phyloP scores from a whole-genome alignment of 2,113 vertebrate species.

The Orientallactaga bullata region DNA sequence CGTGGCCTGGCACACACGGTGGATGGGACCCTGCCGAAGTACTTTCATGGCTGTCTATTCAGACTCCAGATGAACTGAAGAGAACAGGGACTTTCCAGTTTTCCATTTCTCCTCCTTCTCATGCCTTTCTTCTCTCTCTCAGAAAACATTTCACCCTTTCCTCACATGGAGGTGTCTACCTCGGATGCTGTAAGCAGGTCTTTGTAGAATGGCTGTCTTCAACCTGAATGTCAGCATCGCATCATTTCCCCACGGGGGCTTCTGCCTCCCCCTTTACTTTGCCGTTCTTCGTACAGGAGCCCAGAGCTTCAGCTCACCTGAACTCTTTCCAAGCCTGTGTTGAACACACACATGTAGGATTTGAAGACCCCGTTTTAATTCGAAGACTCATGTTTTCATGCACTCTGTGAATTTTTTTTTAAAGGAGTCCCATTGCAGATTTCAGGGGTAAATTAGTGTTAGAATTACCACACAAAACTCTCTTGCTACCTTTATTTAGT shows the following conservation, averaged over 20 bases:
- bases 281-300: neutral
- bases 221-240: neutral
- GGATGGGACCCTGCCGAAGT: conserved; percentile 1
- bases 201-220: conserved; percentile 7
- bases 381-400: conserved; percentile 41
- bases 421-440: conserved; percentile 42
- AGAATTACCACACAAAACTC: conserved; percentile 70
- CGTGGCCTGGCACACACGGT: neutral
- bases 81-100: neutral
- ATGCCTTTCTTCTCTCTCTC: neutral
- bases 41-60: neutral
- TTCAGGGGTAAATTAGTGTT: conserved; percentile 71
- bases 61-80: neutral
- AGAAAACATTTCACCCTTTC: neutral
- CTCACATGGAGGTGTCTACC: neutral
- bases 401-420: conserved; percentile 26
- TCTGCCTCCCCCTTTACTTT: neutral
- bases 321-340: conserved; percentile 22
- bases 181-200: neutral
- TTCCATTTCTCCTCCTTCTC: neutral
- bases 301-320: neutral
- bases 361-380: conserved; percentile 53
- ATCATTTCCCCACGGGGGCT: neutral
- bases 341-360: neutral
- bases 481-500: conserved; percentile 74